Evolutionary conservation across 2,113 vertebrate species (phyloP).

Genomic region (Poeciliopsis turrubarensis): DNA sequence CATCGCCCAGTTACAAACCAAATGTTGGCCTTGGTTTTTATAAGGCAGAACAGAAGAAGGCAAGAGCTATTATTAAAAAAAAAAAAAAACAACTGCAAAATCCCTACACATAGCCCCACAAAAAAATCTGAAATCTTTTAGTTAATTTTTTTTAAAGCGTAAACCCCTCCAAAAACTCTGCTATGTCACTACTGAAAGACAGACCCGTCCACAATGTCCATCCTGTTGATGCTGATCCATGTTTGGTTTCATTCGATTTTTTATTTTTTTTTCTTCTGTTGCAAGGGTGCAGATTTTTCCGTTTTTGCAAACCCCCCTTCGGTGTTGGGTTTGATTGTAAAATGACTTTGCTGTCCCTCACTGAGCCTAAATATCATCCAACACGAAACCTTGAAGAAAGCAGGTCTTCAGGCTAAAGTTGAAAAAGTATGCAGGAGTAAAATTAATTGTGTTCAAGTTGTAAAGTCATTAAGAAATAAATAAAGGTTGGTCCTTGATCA

Average conservation of each 20-base stretch:
- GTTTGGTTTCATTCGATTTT: too few species aligned
- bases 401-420: constrained; percentile 29
- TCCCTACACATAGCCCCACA: constrained; percentile 21
- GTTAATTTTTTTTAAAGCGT: constrained; percentile 33
- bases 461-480: constrained; percentile 68
- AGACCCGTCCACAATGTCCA: constrained; percentile 16
- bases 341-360: constrained; percentile 51
- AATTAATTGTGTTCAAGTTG: constrained; percentile 53
- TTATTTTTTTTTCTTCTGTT: constrained; percentile 53
- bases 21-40: constrained; percentile 38
- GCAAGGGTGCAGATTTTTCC: constrained; percentile 65
- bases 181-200: constrained; percentile 24
- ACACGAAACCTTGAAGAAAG: constrained; percentile 10
- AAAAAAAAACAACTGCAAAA: constrained; percentile 1
- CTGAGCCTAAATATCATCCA: constrained; percentile 34
- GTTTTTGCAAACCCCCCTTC: constrained; percentile 31
- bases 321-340: constrained; percentile 50
- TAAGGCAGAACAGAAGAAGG: constrained; percentile 19
- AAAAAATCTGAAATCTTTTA: constrained; percentile 42
- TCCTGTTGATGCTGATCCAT: too few species aligned
- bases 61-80: constrained; percentile 12
- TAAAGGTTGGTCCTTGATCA: constrained; percentile 44
- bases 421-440: constrained; percentile 43
- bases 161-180: constrained; percentile 4
- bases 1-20: constrained; percentile 14